Evolutionary conservation across 2,888 invertebrate genomes (phyloP), one percentile per base, ranked within the genome.

Genomic region (Cephus spinipes): DNA sequence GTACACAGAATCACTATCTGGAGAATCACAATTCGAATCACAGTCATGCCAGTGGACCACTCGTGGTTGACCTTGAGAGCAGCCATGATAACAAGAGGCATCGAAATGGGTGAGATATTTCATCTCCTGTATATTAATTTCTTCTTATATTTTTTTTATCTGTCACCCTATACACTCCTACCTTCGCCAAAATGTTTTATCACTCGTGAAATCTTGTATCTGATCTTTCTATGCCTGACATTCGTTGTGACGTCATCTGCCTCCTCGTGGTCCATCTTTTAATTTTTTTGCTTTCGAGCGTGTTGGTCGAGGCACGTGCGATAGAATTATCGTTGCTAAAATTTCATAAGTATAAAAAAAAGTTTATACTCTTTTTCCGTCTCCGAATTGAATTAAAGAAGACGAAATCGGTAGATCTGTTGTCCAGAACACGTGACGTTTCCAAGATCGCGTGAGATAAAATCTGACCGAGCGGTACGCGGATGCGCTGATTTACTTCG

Each of bases 21-120:
- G 90, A 90, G 79, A 90, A 90, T 87, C 88, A 90, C 79, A 89
- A 90, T 82, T 88, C 90, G 77, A 90, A 90, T 84, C 89, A 89
- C 78, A 86, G 86, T 76, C 88, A 88, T 68, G 82, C 81, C 55
- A 81, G 84, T 30, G 86, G 87, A 35, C 81, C 85, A 55, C 86
- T 88, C 77, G 86, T 89, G 78, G 89, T 89, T 68, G 90, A 91
- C 81, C 84, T 89, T 76, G 91, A 91, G 79, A 79, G 85, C 32
- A 83, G 85, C 73, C 89, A 88, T 78, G 91, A 91, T 83, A 89
- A 84, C 84, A 91, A 91, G 77, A 90, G 90, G 83, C 86, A 90
- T 73, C 87, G 91, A 79, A 91, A 90, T 80, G 91, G 90, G 91
- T 91, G 87, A 75, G 36, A 76, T 55, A 74, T 75, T 23, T 35